Conservation (phyloP, 2,113 vertebrate species). For the Ciconia stormi region DNA sequence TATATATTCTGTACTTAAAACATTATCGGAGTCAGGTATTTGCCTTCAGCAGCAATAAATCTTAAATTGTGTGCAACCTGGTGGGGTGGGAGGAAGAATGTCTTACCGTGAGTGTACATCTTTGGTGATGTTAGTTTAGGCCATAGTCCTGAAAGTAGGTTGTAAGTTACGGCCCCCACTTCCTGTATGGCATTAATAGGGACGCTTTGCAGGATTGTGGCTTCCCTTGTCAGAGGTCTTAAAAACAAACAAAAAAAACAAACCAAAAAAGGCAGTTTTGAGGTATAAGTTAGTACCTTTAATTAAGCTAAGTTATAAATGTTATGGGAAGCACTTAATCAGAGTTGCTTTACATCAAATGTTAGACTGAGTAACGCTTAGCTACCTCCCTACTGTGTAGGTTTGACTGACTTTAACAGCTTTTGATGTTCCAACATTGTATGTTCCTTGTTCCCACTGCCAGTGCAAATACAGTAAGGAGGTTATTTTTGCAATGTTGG, state of each 20-base stretch:
- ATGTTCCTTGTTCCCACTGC: not conserved
- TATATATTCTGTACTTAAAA: not conserved
- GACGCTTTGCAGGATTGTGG: not conserved
- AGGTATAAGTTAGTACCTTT: not conserved
- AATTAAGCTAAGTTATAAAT: not conserved
- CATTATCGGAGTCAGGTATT: not conserved
- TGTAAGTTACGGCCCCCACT: not conserved
- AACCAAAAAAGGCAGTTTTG: not conserved
- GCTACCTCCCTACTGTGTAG: not conserved
- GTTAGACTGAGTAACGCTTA: not conserved
- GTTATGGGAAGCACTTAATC: not conserved
- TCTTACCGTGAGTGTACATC: not conserved
- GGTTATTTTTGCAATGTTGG: not conserved
- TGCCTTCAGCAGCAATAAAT: not conserved
- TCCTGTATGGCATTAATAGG: not conserved
- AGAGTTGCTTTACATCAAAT: not conserved
- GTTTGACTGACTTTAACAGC: not conserved
- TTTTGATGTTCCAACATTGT: not conserved
- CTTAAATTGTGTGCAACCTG: not conserved
- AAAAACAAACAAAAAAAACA: not conserved
- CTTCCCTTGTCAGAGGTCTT: not conserved
- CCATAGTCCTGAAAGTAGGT: not conserved
- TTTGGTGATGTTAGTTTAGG: not conserved
- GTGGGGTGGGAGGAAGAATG: not conserved
- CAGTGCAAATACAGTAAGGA: not conserved